Evolutionary conservation across 2,113 vertebrate genomes (phyloP), one percentile per base, ranked within the genome.

Genomic region (Phylloscopus whistleri): DNA sequence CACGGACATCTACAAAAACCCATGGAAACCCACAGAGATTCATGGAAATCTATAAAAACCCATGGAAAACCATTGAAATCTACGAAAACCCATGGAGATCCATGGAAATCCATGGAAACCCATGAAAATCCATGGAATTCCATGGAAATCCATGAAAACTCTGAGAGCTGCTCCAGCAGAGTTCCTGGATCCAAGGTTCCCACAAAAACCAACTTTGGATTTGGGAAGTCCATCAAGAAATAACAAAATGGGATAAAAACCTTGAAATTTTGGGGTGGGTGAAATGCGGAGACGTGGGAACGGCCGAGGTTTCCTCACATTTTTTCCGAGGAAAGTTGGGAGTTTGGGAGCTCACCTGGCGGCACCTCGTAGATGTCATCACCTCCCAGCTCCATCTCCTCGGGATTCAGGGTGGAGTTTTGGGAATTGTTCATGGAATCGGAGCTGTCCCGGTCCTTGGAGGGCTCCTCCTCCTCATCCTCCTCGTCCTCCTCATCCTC

Each of bases 331-430:
- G 52, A n/a, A 6, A 4, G 6, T 43, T 0, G 4, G 6, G 66
- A 39, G 82, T 75, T n/a, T 5, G 21, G 51, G 39, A 43, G 33
- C 96, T 97, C 87, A 99, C 99, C 99, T 98, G 99, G 99, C 91
- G 99, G 89, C 80, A 98, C 96, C 98, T 99, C 99, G 7, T 99
- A 99, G 97, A 99, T 99, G 76, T 99, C 99, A 1, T 99, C 98
- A 0, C 98, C 97, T 6, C 98, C 98, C 28, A 91, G 91, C 12
- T 97, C 97, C 3, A n/a, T 37, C 33, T 87, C 76, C 4, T 96
- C 96, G 30, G 37, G 52, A 30, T 78, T 69, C 31, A 84, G 12
- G 41, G 90, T 75, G 76, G 94, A 93, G 53, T 89, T 51, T 39
- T 84, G 88, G 91, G 87, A 51, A 73, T 92, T n/a, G 85, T 90